These are phyloP conservation scores for Orbicella faveolata DNA, from an alignment of 64 coral and sea anemone genomes.

Conservation along the genomic window DNA sequence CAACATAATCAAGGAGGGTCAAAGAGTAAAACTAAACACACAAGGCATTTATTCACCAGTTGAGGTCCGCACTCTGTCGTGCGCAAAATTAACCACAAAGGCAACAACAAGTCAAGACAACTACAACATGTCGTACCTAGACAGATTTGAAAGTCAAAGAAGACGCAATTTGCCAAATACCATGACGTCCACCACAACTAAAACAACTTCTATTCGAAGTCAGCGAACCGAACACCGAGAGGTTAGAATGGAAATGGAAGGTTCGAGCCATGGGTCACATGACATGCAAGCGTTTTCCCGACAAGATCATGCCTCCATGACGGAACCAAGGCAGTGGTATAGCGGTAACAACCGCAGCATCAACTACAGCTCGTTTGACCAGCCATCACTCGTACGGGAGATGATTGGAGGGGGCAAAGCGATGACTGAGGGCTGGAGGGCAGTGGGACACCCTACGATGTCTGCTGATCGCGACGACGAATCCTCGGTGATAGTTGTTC, in stretches of 20 bases:
- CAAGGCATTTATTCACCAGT: not conserved
- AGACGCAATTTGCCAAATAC: not conserved
- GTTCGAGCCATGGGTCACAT: not conserved
- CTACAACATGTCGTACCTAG: not conserved
- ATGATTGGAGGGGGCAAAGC: not conserved
- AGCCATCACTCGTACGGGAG: not conserved
- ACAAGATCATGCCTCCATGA: not conserved
- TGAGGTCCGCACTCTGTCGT: no score
- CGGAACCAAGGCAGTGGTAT: not conserved
- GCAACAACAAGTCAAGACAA: not conserved
- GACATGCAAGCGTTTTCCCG: conserved; percentile 9
- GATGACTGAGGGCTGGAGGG: not conserved
- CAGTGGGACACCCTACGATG: not conserved
- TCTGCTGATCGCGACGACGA: not conserved
- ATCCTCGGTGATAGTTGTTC: not conserved
- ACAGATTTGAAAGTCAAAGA: not conserved
- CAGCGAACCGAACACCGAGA: not conserved
- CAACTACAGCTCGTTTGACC: not conserved
- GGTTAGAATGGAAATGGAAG: not conserved
- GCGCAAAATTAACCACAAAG: not conserved
- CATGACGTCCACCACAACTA: not conserved
- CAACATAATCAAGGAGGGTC: not conserved
- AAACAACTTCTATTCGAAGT: not conserved
- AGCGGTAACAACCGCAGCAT: not conserved
- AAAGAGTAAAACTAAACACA: not conserved